Percentiles rank a stretch among this genome's conserved stretches.
phyloP scores from a whole-genome alignment of 2,113 vertebrate genomes.

The Thamnophis sirtalis region DNA sequence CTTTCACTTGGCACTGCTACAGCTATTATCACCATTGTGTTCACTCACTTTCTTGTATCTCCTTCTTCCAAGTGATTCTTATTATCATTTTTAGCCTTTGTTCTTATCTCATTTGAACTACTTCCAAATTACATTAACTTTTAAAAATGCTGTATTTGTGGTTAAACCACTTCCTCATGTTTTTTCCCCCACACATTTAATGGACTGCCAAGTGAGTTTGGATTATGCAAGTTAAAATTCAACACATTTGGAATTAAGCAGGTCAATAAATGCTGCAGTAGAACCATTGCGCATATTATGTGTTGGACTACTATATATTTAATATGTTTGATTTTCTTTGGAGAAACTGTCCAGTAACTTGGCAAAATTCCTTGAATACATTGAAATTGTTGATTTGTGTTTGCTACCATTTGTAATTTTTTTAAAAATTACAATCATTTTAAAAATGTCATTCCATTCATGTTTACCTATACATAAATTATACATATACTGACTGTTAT shows the following conservation, averaged over 20 bases:
- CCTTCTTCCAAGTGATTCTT: neutral
- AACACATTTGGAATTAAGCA: neutral
- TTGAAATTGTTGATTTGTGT: neutral
- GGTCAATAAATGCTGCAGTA: neutral
- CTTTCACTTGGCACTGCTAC: neutral
- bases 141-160: neutral
- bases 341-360: neutral
- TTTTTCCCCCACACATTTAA: neutral
- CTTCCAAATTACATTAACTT: neutral
- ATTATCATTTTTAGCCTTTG: neutral
- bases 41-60: neutral
- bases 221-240: neutral
- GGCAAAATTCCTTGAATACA: neutral
- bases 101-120: neutral
- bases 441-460: neutral
- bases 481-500: neutral
- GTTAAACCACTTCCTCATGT: neutral
- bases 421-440: neutral
- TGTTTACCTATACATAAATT: neutral
- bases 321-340: neutral
- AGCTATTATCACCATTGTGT: neutral
- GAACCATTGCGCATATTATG: neutral
- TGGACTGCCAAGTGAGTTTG: neutral
- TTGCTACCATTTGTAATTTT: neutral
- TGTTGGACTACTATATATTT: neutral